Base-by-base conservation (phyloP, 1,140 invertebrate species). In the Drosophila sulfurigaster region DNA sequence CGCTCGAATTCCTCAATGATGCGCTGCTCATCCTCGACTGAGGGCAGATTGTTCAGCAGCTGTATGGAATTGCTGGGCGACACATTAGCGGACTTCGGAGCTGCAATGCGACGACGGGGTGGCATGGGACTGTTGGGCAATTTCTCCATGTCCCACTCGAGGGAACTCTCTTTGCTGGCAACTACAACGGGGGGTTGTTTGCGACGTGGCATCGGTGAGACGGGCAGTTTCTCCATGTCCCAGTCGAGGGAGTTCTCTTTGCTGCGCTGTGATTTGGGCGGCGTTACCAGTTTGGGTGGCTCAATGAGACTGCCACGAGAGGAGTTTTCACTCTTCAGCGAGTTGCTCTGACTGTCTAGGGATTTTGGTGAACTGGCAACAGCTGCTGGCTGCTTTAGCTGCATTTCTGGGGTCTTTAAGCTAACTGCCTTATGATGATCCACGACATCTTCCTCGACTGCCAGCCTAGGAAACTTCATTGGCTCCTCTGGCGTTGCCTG, bases 91-190 rank as follows among this genome's bases (percentile, higher is more conserved):
- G 70, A 7, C 8, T 80, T 78, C 30, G 69, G 73, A 5, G 45
- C 46, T 2, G 56, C 54, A 38, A 75, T 41, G 2, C 74, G 72
- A 16, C 79, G 72, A 2, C 91, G 74, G 3, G 71, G 59, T 4
- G 80, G 73, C 88, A 92, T 92, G 7, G 91, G 91, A 16, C 91
- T 92, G 35, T 71, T 89, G 8, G 88, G 91, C 16, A 92, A 28
- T 57, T 92, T 92, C 15, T 92, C 91, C 91, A 92, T 92, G 57
- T 92, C 86, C 91, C 91, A 92, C 52, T 92, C 91, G 20, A 92
- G 4, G 6, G 91, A 92, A 32, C 70, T 77, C 43, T 92, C 91
- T 41, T 87, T 92, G 35, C 79, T 89, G 51, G 57, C 65, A 5
- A 5, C n/a, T 6, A 28, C 56, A 25, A 5, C 35, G 35, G 10